phyloP scores from a whole-genome alignment of 2,888 invertebrate species.

The Lamproptera curius region DNA sequence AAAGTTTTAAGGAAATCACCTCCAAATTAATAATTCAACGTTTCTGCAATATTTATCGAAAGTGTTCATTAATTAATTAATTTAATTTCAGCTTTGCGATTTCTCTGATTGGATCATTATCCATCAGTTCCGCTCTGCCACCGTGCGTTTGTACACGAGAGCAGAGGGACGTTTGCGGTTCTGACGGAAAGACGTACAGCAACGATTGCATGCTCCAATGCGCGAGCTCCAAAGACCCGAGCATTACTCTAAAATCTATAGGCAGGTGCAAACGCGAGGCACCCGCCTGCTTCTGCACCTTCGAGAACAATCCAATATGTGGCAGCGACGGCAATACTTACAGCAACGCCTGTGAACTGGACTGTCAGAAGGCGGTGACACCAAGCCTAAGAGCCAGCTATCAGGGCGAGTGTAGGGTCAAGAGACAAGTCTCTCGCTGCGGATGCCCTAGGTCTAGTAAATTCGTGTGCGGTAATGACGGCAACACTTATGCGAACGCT shows the following conservation, averaged over 20 bases:
- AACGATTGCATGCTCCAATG: conserved; percentile 82
- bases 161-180: conserved; percentile 81
- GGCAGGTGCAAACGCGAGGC: conserved; percentile 30
- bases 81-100: conserved; percentile 32
- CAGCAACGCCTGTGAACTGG: conserved; percentile 32
- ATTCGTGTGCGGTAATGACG: conserved; percentile 43
- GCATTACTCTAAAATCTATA: conserved; percentile 18
- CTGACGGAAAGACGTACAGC: conserved; percentile 83
- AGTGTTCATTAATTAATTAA: neutral
- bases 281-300: conserved; percentile 22
- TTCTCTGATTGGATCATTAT: conserved; percentile 32
- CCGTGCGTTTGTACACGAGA: conserved; percentile 45
- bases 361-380: conserved; percentile 26
- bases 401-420: conserved; percentile 22
- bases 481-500: conserved; percentile 35
- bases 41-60: neutral
- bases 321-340: conserved; percentile 41
- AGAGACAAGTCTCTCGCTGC: conserved; percentile 14
- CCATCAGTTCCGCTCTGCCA: conserved; percentile 32
- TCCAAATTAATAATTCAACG: neutral
- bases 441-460: conserved; percentile 24
- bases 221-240: conserved; percentile 28
- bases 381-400: conserved; percentile 17
- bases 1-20: no score
- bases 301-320: conserved; percentile 36